Evolutionary conservation across 2,888 invertebrate species (phyloP).

Genomic region (Autographa gamma): DNA sequence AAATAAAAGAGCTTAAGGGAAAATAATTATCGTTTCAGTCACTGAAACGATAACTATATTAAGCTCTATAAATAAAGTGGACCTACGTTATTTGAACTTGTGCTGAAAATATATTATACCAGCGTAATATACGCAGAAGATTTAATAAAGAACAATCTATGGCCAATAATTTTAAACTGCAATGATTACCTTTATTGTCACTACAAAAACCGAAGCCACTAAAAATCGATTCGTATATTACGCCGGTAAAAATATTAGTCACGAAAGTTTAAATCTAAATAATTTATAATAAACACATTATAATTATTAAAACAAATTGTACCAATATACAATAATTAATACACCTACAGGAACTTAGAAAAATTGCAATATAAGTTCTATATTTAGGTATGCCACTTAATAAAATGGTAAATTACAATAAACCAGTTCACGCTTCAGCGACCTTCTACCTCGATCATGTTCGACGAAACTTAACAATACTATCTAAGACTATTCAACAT

Average conservation of each 20-base stretch:
- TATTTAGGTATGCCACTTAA: slow-evolving; percentile 89
- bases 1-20: slow-evolving; percentile 86
- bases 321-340: slow-evolving; percentile 88
- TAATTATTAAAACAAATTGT: slow-evolving; percentile 87
- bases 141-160: slow-evolving; percentile 41
- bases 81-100: slow-evolving; percentile 88
- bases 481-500: slow-evolving; percentile 78
- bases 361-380: slow-evolving; percentile 89
- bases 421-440: slow-evolving; percentile 70
- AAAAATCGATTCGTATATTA: slow-evolving; percentile 68
- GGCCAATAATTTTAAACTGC: slow-evolving; percentile 38
- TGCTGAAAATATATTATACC: slow-evolving; percentile 81
- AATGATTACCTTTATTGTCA: slow-evolving; percentile 28
- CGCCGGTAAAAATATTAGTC: slow-evolving; percentile 78
- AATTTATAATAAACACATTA: slow-evolving; percentile 87
- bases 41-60: slow-evolving; percentile 74
- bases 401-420: slow-evolving; percentile 77
- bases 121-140: slow-evolving; percentile 75
- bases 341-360: slow-evolving; percentile 89
- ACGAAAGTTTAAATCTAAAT: slow-evolving; percentile 83
- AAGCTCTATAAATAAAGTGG: slow-evolving; percentile 86
- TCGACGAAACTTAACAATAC: slow-evolving; percentile 75
- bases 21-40: slow-evolving; percentile 73
- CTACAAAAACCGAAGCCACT: slow-evolving; percentile 40
- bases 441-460: slow-evolving; percentile 62